Conservation (phyloP, 92 coral and sea anemone genomes). For the Palythoa grandiflora region DNA sequence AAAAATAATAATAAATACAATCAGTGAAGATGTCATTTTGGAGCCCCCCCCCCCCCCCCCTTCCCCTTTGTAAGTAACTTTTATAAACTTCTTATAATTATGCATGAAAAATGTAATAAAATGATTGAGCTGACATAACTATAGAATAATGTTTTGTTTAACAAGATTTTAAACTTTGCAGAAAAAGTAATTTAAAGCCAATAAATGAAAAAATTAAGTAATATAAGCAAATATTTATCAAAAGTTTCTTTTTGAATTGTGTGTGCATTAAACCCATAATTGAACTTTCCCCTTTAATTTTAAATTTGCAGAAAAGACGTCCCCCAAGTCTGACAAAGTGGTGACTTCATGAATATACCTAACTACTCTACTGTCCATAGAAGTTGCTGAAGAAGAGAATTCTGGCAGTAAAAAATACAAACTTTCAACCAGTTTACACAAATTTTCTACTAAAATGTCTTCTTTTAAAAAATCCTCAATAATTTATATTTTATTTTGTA, state of each 20-base stretch:
- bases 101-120: no score
- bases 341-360: conserved; percentile 13
- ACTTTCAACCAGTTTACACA: not conserved
- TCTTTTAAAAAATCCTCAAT: not conserved
- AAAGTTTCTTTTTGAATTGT: not conserved
- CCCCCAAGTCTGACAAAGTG: conserved; percentile 52
- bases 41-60: no score
- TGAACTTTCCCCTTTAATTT: conserved; percentile 31
- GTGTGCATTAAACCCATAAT: not conserved
- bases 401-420: not conserved
- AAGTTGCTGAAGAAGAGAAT: conserved; percentile 17
- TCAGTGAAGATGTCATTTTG: no score
- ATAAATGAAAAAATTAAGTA: no score
- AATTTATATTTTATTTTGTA: not conserved
- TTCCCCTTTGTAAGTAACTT: no score
- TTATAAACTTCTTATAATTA: no score
- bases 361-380: not conserved
- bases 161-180: not conserved
- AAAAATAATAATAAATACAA: no score
- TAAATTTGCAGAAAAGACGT: conserved; percentile 44
- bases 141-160: no score
- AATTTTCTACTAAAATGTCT: not conserved
- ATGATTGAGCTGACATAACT: no score
- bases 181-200: no score
- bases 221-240: not conserved